These are phyloP conservation scores for Polypedilum vanderplanki DNA, from an alignment of 1,140 invertebrate genomes.

Conservation along the genomic window DNA sequence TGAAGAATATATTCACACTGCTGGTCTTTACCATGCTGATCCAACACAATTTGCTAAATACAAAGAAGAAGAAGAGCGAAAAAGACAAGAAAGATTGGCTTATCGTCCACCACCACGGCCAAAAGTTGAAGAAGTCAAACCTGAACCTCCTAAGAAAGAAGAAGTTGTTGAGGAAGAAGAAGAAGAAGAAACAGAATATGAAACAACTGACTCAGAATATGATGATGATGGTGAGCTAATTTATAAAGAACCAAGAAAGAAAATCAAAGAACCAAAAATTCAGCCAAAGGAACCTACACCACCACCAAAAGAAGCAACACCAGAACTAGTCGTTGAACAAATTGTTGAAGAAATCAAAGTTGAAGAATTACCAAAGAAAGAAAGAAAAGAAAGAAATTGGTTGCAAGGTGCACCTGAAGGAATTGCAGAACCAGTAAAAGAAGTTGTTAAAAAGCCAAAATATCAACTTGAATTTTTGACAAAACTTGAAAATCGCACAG, in stretches of 20 bases:
- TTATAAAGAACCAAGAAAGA: not conserved
- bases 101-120: not conserved
- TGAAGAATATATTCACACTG: constrained; percentile 18
- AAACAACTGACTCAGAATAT: not conserved
- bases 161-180: not conserved
- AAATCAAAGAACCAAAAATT: not conserved
- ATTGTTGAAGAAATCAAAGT: no score
- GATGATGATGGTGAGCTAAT: not conserved
- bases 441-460: not conserved
- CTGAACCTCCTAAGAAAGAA: not conserved
- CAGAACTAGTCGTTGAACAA: not conserved
- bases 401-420: not conserved
- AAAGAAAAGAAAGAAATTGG: constrained; percentile 1
- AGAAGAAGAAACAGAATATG: not conserved
- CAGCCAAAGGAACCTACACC: not conserved
- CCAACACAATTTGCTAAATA: constrained; percentile 22
- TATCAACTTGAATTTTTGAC: constrained; percentile 56
- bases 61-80: constrained; percentile 21
- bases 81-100: not conserved
- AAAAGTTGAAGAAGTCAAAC: not conserved
- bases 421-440: not conserved
- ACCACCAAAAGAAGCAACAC: not conserved
- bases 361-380: not conserved
- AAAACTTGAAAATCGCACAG: constrained; percentile 68
- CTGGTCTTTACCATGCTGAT: constrained; percentile 22